Percentiles rank a stretch among this genome's conserved stretches.
Evolutionary conservation across 2,113 vertebrate species (phyloP).

Genomic region (Malurus alboscapulatus): DNA sequence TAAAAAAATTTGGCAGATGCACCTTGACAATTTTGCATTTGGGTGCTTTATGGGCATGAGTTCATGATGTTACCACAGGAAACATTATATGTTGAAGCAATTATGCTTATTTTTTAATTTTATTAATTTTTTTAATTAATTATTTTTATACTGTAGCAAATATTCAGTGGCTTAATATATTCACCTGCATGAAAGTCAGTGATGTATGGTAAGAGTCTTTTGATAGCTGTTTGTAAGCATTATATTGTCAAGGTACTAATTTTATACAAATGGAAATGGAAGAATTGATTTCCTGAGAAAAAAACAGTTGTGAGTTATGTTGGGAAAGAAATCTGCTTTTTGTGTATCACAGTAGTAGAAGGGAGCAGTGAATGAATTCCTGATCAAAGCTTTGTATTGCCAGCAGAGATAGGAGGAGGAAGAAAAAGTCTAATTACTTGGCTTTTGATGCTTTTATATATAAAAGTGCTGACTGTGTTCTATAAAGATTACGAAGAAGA

Average conservation of each 20-base stretch:
- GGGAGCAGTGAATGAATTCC: background rate
- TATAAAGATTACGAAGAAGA: background rate
- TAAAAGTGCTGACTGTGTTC: background rate
- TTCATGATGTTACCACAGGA: background rate
- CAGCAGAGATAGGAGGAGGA: background rate
- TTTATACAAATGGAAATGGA: background rate
- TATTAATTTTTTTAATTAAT: background rate
- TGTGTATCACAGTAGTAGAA: background rate
- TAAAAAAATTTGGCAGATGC: background rate
- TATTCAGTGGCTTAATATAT: background rate
- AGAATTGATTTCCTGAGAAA: background rate
- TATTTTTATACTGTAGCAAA: background rate
- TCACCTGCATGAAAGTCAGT: background rate
- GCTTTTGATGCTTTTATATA: background rate
- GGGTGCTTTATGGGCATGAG: background rate
- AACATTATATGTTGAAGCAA: background rate
- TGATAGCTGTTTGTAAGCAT: background rate
- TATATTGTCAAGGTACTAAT: background rate
- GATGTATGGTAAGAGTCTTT: background rate
- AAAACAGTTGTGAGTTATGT: background rate
- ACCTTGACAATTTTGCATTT: background rate
- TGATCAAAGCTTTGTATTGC: background rate
- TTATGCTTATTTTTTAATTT: background rate
- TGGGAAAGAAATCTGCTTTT: background rate
- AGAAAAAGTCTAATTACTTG: background rate